Evolutionary conservation across 2,888 invertebrate species (phyloP), one percentile per base, ranked within the genome.

Genomic region (Scaptomyza caliginosa): DNA sequence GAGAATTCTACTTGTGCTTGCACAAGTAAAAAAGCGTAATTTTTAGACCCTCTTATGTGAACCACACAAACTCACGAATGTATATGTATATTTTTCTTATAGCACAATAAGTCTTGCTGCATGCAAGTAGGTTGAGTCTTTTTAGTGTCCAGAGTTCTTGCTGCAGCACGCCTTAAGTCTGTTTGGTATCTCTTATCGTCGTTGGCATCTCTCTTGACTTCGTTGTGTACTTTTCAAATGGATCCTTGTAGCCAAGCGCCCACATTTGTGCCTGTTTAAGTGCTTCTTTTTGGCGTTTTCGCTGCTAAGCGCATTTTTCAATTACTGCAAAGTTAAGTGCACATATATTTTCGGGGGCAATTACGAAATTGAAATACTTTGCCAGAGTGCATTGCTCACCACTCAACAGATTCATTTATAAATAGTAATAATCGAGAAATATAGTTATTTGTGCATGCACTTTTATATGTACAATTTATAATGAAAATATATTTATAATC

Each of bases 291-390:
- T 46, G 50, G 50, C 68, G 16, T 13, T 72, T 26, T 13, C 42
- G 34, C 34, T 57, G 59, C 55, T 60, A 64, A 77, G 76, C 67
- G 55, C 28, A 70, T 64, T 77, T 76, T 77, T 76, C 77, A 77
- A 77, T 77, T 77, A 76, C 71, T 38, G 38, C 28, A 45, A 71
- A 70, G 58, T 56, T 66, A 60, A 64, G 65, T 42, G 63, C 58
- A 71, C 58, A 71, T 68, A 56, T 67, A 54, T 72, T 69, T 65
- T 59, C 39, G 8, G 26, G 45, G 10, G 59, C 79, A 79, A 71
- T 75, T 75, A 71, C 64, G 19, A 52, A 70, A 70, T 72, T 82
- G 38, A 79, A 78, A 66, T 72, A 67, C 64, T 76, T 72, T 64
- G 11, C 39, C 48, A 45, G 43, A 72, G 62, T 68, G 74, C 50